Evolutionary conservation across 2,888 invertebrate genomes (phyloP).

Genomic region (Drosophila incognita): DNA sequence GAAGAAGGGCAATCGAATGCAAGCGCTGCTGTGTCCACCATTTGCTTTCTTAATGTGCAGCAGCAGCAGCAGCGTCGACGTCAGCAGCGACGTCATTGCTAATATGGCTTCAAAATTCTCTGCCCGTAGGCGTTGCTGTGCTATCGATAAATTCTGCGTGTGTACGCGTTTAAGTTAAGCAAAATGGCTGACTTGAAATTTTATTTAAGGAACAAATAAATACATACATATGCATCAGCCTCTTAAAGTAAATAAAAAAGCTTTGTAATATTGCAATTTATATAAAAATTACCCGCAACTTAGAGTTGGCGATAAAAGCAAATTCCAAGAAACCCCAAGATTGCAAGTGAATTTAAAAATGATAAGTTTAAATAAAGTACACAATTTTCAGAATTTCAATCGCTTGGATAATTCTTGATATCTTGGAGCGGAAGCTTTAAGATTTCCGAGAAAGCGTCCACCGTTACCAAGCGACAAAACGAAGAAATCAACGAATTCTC

Average conservation of each 20-base stretch:
- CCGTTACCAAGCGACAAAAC: slow-evolving; percentile 23
- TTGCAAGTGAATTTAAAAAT: neutral
- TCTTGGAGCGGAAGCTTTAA: slow-evolving; percentile 28
- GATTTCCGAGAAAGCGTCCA: slow-evolving; percentile 27
- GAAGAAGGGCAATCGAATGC: slow-evolving; percentile 21
- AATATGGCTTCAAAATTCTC: slow-evolving; percentile 50
- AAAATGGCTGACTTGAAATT: slow-evolving; percentile 34
- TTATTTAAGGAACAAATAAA: slow-evolving; percentile 10
- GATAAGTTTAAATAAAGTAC: slow-evolving; percentile 1
- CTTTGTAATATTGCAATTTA: neutral
- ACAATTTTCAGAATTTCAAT: slow-evolving; percentile 3
- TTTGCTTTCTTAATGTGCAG: slow-evolving; percentile 52
- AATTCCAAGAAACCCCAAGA: neutral
- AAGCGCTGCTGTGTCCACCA: slow-evolving; percentile 43
- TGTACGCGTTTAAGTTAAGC: neutral
- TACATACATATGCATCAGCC: neutral
- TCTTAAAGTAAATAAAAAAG: neutral
- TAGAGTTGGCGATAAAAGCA: neutral
- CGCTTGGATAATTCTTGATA: neutral
- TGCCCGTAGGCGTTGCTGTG: slow-evolving; percentile 16
- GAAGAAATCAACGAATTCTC: slow-evolving; percentile 41
- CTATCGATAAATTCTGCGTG: slow-evolving; percentile 23
- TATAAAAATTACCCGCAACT: neutral
- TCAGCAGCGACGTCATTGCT: slow-evolving; percentile 32
- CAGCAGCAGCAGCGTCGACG: slow-evolving; percentile 33